Conservation (phyloP, 2,797 vertebrate genomes). For the Rhinichthys osculus region DNA sequence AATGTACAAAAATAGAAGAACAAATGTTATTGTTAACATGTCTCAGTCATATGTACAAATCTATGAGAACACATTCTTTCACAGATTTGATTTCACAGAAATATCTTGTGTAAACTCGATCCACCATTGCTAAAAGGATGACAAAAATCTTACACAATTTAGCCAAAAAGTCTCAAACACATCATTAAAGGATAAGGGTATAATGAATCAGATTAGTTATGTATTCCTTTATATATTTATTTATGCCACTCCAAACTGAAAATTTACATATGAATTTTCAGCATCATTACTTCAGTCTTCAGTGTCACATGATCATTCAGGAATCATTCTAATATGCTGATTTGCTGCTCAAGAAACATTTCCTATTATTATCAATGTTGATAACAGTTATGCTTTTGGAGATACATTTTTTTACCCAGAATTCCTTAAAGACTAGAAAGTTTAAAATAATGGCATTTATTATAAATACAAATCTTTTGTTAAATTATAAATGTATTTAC, state of each 20-base stretch:
- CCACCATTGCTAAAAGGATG: neutral
- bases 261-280: neutral
- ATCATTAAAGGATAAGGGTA: neutral
- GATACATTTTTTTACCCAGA: too few relatives aligned
- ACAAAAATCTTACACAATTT: neutral
- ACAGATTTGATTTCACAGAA: neutral
- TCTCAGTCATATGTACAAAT: conserved; percentile 11
- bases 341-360: neutral
- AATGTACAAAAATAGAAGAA: conserved; percentile 44
- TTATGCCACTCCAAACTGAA: neutral
- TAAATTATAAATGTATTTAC: neutral
- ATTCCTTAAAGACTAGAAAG: neutral
- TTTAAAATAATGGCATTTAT: neutral
- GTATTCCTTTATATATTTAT: neutral
- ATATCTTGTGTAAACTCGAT: neutral
- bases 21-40: conserved; percentile 10
- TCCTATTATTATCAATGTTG: neutral
- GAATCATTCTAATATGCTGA: neutral
- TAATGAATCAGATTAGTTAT: neutral
- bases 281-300: neutral
- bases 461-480: neutral
- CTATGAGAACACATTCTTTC: neutral
- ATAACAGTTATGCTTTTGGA: neutral
- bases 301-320: neutral
- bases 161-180: neutral